These are phyloP conservation scores for Neria commutata DNA, from an alignment of 2,888 invertebrate species.

Conservation along the genomic window DNA sequence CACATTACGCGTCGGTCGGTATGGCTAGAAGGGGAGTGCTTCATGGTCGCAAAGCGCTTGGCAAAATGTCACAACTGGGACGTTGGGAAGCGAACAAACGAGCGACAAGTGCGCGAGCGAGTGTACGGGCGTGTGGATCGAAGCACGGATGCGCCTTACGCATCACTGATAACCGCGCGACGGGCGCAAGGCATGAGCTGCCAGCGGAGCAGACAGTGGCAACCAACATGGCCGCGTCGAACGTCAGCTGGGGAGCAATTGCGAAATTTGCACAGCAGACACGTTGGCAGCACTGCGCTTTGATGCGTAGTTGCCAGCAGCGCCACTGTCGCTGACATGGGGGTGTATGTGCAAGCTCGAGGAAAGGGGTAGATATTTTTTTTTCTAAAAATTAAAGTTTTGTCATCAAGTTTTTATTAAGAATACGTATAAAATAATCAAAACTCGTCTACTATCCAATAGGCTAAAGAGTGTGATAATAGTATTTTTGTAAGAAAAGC, in stretches of 20 bases:
- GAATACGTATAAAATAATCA: no score
- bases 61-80: constrained; percentile 18
- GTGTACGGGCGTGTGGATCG: no score
- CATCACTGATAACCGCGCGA: constrained; percentile 32
- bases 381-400: no score
- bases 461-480: no score
- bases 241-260: constrained; percentile 37
- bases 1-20: background rate
- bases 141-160: constrained; percentile 34
- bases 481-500: no score
- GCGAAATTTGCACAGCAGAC: constrained; percentile 17
- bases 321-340: constrained; percentile 3
- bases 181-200: constrained; percentile 6
- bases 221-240: constrained; percentile 10
- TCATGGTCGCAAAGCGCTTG: constrained; percentile 5
- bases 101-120: no score
- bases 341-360: no score
- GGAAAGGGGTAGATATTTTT: no score
- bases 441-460: no score
- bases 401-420: no score
- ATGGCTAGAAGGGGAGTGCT: background rate
- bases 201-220: constrained; percentile 2
- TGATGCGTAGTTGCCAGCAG: background rate
- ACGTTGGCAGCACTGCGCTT: constrained; percentile 7
- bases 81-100: background rate